A percentile compares a stretch with the other conserved stretches of the same genome.
Conservation (phyloP, 2,113 vertebrate genomes). For the Leptodactylus fuscus region DNA sequence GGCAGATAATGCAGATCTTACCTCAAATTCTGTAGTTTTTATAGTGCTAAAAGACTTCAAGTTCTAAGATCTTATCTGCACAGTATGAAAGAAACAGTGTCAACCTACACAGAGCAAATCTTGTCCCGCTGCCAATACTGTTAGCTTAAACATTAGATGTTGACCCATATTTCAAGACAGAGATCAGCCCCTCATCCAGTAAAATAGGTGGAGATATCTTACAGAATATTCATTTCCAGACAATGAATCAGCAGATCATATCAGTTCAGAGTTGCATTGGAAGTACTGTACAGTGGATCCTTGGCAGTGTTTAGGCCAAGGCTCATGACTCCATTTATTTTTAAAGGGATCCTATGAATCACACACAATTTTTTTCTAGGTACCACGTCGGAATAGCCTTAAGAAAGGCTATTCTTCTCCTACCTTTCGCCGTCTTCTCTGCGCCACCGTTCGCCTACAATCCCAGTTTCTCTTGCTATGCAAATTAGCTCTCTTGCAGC, state of each 20-base stretch:
- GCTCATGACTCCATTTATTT: not conserved
- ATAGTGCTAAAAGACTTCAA: not conserved
- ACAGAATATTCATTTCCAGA: not conserved
- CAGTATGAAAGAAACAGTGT: conserved; percentile 8
- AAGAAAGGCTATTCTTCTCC: too few species aligned
- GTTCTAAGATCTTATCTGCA: conserved; percentile 21
- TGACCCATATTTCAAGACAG: conserved; percentile 9
- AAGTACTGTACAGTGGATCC: not conserved
- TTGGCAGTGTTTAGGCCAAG: not conserved
- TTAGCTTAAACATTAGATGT: conserved; percentile 9
- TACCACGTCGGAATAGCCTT: too few species aligned
- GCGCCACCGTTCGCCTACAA: too few species aligned
- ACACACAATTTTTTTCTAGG: too few species aligned
- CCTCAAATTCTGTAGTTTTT: not conserved
- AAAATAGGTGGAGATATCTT: not conserved
- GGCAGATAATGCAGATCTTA: not conserved
- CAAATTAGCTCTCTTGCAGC: too few species aligned
- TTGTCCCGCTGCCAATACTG: conserved; percentile 3
- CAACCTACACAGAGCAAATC: not conserved
- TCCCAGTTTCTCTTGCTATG: too few species aligned
- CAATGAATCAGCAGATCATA: not conserved
- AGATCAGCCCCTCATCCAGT: not conserved
- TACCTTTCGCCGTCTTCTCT: too few species aligned
- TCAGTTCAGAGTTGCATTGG: not conserved
- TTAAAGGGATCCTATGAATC: too few species aligned